Percentiles rank a stretch among this genome's conserved stretches.
Conservation (phyloP, 2,113 vertebrate genomes). For the Lophotis ruficrista region DNA sequence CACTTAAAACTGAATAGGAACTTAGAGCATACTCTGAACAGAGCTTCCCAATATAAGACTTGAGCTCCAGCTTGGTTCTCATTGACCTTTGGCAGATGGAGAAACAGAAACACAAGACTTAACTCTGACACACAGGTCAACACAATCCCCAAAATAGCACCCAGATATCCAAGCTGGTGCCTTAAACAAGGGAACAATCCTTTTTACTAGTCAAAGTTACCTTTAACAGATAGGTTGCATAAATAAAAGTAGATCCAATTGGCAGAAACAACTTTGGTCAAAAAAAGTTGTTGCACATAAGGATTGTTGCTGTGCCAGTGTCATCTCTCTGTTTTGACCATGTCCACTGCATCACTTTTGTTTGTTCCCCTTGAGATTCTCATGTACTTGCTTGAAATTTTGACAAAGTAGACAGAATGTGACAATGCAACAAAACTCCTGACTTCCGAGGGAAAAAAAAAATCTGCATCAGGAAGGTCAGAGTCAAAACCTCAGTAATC, state of each 20-base stretch:
- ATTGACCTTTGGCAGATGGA: not conserved
- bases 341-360: not conserved
- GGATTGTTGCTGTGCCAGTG: not conserved
- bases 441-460: not conserved
- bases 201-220: not conserved
- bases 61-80: not conserved
- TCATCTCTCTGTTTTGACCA: not conserved
- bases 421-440: not conserved
- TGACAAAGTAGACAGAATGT: not conserved
- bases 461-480: not conserved
- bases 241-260: not conserved
- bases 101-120: not conserved
- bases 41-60: not conserved
- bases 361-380: not conserved
- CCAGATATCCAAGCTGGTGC: not conserved
- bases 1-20: not conserved
- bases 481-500: not conserved
- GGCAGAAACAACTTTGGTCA: not conserved
- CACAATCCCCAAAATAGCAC: not conserved
- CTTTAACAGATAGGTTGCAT: not conserved
- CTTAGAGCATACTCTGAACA: not conserved
- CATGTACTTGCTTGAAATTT: not conserved
- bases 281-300: not conserved
- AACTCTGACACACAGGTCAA: not conserved
- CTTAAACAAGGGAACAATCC: not conserved